Percentiles rank a stretch among this genome's conserved stretches.
Evolutionary conservation across 2,888 invertebrate genomes (phyloP).

Genomic region (Ligdia adustata): DNA sequence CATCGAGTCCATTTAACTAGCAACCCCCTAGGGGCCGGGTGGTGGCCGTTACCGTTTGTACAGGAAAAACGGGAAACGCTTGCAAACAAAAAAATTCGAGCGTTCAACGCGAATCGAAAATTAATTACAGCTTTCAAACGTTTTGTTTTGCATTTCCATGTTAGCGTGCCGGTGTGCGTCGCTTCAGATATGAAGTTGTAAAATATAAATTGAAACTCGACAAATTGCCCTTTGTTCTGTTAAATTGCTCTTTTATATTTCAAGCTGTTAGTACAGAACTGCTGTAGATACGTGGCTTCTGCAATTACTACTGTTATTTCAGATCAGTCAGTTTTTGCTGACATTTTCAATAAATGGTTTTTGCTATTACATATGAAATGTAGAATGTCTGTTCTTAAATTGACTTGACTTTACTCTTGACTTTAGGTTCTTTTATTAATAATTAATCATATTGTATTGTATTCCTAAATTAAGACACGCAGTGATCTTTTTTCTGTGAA

Average conservation of each 20-base stretch:
- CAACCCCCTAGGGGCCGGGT: conserved; percentile 38
- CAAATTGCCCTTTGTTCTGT: conserved; percentile 18
- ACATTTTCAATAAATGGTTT: no score
- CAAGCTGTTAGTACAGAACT: conserved; percentile 2
- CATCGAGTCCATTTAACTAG: conserved; percentile 63
- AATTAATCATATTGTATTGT: no score
- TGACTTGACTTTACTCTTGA: no score
- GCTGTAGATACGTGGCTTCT: no score
- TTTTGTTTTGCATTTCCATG: conserved; percentile 15
- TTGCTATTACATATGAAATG: no score
- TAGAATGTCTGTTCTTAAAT: no score
- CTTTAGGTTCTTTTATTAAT: no score
- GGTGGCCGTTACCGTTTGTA: conserved; percentile 66
- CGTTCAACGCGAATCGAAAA: conserved; percentile 73
- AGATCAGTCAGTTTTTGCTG: no score
- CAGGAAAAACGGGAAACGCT: conserved; percentile 61
- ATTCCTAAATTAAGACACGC: no score
- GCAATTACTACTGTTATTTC: no score
- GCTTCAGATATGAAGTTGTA: conserved; percentile 6
- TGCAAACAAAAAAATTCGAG: conserved; percentile 66
- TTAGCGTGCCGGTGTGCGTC: conserved; percentile 16
- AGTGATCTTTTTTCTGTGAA: no score
- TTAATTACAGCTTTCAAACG: conserved; percentile 70
- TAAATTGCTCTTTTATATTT: conserved; percentile 10
- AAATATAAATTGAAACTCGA: conserved; percentile 10